Conservation (phyloP, 2,888 invertebrate genomes). For the Drosophila vallismaia region DNA sequence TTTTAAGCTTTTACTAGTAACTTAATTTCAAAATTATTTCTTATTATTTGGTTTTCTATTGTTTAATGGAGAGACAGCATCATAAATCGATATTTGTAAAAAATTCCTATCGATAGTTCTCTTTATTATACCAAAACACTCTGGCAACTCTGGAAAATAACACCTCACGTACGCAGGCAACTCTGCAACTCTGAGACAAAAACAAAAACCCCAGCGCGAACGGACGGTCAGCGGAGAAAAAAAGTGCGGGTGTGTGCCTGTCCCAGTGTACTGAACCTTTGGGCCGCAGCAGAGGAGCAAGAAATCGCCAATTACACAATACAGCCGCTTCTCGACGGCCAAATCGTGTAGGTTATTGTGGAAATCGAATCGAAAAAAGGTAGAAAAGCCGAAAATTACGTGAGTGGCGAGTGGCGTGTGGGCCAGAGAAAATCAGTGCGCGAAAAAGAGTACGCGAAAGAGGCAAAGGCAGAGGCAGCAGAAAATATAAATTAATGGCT, state of each 20-base stretch:
- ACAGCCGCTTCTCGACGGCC: conserved; percentile 36
- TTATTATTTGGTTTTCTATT: too few relatives aligned
- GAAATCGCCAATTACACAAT: conserved; percentile 68
- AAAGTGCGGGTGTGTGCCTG: conserved; percentile 54
- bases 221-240: not conserved
- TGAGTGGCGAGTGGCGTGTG: conserved; percentile 68
- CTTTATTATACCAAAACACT: too few relatives aligned
- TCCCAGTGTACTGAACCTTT: conserved; percentile 46
- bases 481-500: conserved; percentile 60
- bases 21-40: too few relatives aligned
- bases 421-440: conserved; percentile 57
- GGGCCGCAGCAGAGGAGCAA: conserved; percentile 42
- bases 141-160: not conserved
- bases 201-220: not conserved
- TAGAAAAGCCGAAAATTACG: conserved; percentile 61
- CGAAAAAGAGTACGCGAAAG: conserved; percentile 41
- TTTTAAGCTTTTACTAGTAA: too few relatives aligned
- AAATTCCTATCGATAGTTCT: too few relatives aligned
- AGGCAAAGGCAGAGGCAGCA: conserved; percentile 48
- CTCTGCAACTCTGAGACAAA: not conserved
- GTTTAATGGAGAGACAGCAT: too few relatives aligned
- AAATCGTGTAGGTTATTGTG: conserved; percentile 29
- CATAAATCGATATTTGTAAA: too few relatives aligned
- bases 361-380: conserved; percentile 5
- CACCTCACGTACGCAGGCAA: too few relatives aligned